These are phyloP conservation scores for Pandemis heparana DNA, from an alignment of 2,888 invertebrate genomes.

Conservation along the genomic window DNA sequence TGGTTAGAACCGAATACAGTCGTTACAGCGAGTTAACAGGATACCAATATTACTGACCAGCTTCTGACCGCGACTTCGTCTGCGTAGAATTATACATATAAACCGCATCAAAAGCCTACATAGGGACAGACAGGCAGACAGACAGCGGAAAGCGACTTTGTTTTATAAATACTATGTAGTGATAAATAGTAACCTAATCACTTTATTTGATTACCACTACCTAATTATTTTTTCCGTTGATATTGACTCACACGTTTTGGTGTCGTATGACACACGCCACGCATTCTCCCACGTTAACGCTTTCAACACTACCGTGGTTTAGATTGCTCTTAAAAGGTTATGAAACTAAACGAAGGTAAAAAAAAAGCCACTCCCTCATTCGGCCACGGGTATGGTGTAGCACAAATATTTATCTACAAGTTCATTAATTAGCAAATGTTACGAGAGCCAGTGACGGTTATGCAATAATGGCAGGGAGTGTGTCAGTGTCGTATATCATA, in stretches of 20 bases:
- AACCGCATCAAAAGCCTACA: too few species aligned
- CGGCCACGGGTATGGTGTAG: conserved; percentile 49
- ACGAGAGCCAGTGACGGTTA: conserved; percentile 56
- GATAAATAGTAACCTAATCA: conserved; percentile 1
- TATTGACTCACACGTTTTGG: conserved; percentile 32
- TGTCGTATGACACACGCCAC: conserved; percentile 39
- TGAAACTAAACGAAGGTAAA: conserved; percentile 56
- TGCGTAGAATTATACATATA: too few species aligned
- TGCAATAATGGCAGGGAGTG: conserved; percentile 47
- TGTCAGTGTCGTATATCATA: conserved; percentile 48
- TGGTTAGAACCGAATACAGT: background rate
- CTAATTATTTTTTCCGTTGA: conserved; percentile 28
- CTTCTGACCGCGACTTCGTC: too few species aligned
- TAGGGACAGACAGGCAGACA: too few species aligned
- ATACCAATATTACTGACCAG: background rate
- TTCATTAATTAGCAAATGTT: conserved; percentile 64
- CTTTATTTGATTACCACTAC: conserved; percentile 24
- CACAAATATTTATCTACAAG: conserved; percentile 48
- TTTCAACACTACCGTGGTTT: conserved; percentile 51
- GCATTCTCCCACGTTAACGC: conserved; percentile 50
- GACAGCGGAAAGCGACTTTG: too few species aligned
- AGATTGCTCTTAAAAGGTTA: conserved; percentile 52
- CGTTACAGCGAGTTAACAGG: conserved; percentile 4
- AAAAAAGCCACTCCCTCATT: conserved; percentile 53
- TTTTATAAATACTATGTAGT: too few species aligned